Conservation (phyloP, 2,888 invertebrate species). For the Drosophila multiciliata region DNA sequence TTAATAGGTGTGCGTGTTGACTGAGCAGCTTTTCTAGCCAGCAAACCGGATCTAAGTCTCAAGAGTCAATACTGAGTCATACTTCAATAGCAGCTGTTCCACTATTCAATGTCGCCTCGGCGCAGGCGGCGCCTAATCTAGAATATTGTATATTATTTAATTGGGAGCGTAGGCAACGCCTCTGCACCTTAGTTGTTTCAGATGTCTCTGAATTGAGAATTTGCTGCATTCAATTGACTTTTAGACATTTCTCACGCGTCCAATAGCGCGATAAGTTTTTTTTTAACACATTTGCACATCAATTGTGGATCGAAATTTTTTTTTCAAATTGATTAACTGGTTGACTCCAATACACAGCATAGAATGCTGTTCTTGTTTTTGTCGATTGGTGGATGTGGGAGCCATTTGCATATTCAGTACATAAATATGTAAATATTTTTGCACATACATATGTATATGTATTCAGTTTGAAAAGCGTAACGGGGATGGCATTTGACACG, state of each 20-base stretch:
- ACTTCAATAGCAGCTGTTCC: background rate
- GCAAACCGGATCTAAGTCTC: constrained; percentile 72
- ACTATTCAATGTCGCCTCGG: constrained; percentile 66
- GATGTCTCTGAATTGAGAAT: constrained; percentile 33
- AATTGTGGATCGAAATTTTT: constrained; percentile 41
- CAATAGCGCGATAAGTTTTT: constrained; percentile 55
- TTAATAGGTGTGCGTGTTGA: constrained; percentile 64
- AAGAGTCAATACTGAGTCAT: constrained; percentile 58
- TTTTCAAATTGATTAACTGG: constrained; percentile 44
- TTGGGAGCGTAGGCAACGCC: constrained; percentile 72
- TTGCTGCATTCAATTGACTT: constrained; percentile 50
- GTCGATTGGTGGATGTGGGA: constrained; percentile 63
- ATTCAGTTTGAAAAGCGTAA: constrained; percentile 51
- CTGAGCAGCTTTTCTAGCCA: constrained; percentile 40
- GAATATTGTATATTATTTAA: constrained; percentile 76
- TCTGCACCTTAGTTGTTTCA: constrained; percentile 42
- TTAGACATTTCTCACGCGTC: constrained; percentile 71
- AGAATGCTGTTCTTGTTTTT: constrained; percentile 54
- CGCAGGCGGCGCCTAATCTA: constrained; percentile 76
- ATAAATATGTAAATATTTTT: background rate
- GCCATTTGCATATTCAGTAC: constrained; percentile 63
- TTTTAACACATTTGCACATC: constrained; percentile 53
- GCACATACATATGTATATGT: constrained; percentile 8
- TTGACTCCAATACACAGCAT: constrained; percentile 51
- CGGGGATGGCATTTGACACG: constrained; percentile 52